phyloP scores from a whole-genome alignment of 37 sponge, comb jelly and placozoan species.

The Petrosia ficiformis region DNA sequence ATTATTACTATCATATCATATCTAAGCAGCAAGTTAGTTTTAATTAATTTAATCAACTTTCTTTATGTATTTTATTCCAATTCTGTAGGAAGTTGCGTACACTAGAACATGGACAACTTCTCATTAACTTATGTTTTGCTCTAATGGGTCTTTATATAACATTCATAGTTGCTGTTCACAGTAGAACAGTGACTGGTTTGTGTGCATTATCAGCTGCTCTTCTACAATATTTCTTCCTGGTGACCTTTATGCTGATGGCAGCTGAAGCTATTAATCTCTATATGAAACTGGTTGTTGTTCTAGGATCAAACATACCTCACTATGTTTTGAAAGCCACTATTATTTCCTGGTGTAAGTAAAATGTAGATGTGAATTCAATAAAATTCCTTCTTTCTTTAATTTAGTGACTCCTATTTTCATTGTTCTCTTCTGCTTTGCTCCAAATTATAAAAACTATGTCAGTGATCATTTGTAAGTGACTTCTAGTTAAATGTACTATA shows the following conservation, averaged over 20 bases:
- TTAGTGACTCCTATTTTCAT: conserved; percentile 6
- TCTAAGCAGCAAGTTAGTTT: conserved; percentile 52
- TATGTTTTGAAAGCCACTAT: conserved; percentile 23
- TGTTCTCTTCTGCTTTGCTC: conserved; percentile 1
- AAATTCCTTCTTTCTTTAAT: neutral
- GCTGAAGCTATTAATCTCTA: conserved; percentile 52
- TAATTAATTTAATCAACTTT: too few relatives aligned
- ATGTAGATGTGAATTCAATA: neutral
- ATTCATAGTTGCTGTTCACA: conserved; percentile 21
- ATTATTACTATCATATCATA: conserved; percentile 29
- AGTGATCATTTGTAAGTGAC: neutral
- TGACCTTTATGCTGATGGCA: conserved; percentile 30
- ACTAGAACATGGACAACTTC: conserved; percentile 27
- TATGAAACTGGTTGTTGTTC: conserved; percentile 35
- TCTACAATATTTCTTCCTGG: conserved; percentile 58
- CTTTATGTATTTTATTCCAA: neutral
- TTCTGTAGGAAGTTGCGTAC: conserved; percentile 40
- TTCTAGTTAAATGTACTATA: too few relatives aligned
- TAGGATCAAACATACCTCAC: conserved; percentile 1
- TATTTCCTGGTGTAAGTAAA: conserved; percentile 43
- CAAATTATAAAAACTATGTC: neutral
- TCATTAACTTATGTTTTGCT: conserved; percentile 48
- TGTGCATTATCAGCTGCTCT: conserved; percentile 29
- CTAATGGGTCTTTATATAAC: conserved; percentile 33
- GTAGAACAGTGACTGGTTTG: neutral